A percentile compares a stretch with the other conserved stretches of the same genome.
These are phyloP conservation scores for Pteromalus puparum DNA, from an alignment of 1,140 invertebrate species.

Conservation along the genomic window DNA sequence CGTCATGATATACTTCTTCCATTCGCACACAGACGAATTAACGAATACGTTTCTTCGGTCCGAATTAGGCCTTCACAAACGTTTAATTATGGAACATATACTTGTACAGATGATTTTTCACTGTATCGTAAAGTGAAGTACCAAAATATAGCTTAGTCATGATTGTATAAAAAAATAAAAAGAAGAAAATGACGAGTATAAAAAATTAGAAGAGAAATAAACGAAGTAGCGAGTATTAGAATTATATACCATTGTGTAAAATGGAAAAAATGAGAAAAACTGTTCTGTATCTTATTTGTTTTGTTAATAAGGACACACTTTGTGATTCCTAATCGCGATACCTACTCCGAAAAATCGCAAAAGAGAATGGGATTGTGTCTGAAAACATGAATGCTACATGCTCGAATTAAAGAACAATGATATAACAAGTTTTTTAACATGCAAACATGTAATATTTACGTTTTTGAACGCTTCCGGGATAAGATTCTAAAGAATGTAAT, in stretches of 20 bases:
- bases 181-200: constrained; percentile 1
- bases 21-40: constrained; percentile 16
- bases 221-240: background rate
- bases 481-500: constrained; percentile 54
- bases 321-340: background rate
- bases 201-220: constrained; percentile 8
- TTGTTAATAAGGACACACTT: background rate
- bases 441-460: background rate
- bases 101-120: constrained; percentile 38
- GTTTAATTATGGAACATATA: constrained; percentile 10
- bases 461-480: background rate
- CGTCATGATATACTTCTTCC: constrained; percentile 15
- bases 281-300: background rate
- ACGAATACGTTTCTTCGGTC: background rate
- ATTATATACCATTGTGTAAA: constrained; percentile 11
- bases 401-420: background rate
- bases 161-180: constrained; percentile 30
- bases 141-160: constrained; percentile 14
- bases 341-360: background rate
- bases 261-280: background rate
- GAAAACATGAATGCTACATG: background rate
- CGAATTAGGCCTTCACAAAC: constrained; percentile 25
- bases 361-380: background rate
- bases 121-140: constrained; percentile 30
- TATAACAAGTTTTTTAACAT: background rate